phyloP scores from a whole-genome alignment of 2,113 vertebrate species.

The Eptatretus burgeri region DNA sequence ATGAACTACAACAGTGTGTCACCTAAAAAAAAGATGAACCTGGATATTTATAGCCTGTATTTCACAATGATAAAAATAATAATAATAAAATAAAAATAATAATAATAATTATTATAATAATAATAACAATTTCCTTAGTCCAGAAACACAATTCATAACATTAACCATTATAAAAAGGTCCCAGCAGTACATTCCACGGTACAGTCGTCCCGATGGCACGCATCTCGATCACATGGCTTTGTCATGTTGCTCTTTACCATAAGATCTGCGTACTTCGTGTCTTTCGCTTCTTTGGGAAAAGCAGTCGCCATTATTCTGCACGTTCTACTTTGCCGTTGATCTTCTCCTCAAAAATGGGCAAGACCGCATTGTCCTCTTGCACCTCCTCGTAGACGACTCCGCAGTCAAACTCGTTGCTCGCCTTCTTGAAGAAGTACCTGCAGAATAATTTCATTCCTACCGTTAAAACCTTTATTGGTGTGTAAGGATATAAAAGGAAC shows the following conservation, averaged over 20 bases:
- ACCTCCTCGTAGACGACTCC: constrained; percentile 87
- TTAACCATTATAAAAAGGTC: background rate
- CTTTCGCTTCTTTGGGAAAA: background rate
- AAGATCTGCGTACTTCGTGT: background rate
- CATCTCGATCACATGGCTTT: background rate
- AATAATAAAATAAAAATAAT: background rate
- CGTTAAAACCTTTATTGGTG: too few relatives aligned
- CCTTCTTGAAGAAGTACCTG: constrained; percentile 95
- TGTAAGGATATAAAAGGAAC: too few relatives aligned
- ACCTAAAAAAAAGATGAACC: background rate
- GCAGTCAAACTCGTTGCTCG: constrained; percentile 77
- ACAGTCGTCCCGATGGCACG: background rate
- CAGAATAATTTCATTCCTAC: background rate
- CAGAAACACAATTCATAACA: background rate
- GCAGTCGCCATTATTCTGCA: constrained; percentile 27
- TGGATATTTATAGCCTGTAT: background rate
- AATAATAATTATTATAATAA: background rate
- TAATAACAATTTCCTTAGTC: background rate
- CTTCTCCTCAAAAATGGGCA: constrained; percentile 72
- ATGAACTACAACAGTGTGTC: background rate
- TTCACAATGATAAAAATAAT: background rate
- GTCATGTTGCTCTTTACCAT: background rate
- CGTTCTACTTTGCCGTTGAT: constrained; percentile 85
- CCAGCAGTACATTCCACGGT: background rate
- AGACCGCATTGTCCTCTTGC: constrained; percentile 39